Base-by-base conservation (phyloP, 2,113 vertebrate species). In the Nipponia nippon region DNA sequence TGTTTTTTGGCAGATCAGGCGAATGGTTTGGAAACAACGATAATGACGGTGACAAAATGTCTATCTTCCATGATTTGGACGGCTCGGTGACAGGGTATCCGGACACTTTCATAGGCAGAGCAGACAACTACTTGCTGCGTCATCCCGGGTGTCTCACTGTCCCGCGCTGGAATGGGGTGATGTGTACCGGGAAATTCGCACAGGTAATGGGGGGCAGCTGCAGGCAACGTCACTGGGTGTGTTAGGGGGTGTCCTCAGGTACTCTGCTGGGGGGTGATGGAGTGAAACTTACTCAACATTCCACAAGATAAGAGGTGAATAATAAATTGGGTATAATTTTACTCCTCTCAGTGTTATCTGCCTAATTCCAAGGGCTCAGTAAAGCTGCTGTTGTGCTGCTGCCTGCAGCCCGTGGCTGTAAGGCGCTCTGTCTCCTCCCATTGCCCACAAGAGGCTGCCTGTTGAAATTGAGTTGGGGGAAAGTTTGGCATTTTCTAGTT, bases 11-110 rank as follows among this genome's bases (percentile, higher is more conserved):
- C 55, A 95, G 59, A 46, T 36, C 44, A 1, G 97, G 92, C 14
- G 88, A 95, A 65, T 97, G 97, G 95, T 98, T 98, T 91, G 96
- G 96, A 75, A 96, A 47, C 38, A 96, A 91, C 3, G 79, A 94
- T 71, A 86, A 73, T 6, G 97, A 97, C 1, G 94, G 96, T 58
- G 97, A 97, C 95, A 97, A 93, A 80, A 89, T 59, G 12, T 97
- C 97, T 8, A n/a, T 97, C 47, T 98, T 95, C 81, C 96, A 90
- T 32, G 97, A 95, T 5, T 87, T 97, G 95, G 97, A 91, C 2
- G 97, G 97, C n/a, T 96, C 97, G 0, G 90, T 97, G 89, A 94
- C 95, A 8, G 98, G 93, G 4, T 93, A 90, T 8, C 67, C 77
- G 2, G 94, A 93, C 88, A 90, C 92, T 36, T 96, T 73, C 49